Base-by-base conservation (phyloP, 2,888 invertebrate species). In the Tachystola acroxantha region DNA sequence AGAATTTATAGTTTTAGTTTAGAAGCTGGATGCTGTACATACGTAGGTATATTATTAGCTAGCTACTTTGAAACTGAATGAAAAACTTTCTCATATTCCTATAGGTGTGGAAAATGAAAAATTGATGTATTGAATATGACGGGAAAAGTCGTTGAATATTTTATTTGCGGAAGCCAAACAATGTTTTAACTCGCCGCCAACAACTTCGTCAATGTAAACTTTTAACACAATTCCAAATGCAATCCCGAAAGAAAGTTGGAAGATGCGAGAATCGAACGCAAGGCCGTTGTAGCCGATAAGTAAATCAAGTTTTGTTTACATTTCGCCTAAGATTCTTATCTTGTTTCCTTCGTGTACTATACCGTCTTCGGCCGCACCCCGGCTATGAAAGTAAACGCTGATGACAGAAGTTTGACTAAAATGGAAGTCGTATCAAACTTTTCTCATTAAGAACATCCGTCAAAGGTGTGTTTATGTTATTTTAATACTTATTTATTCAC, bases 391-490 rank as follows among this genome's bases (percentile, higher is more conserved):
- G 72, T 74, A 72, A 74, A 64, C 70, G 67, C 55, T 74, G 82
- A 81, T 78, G 80, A 81, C 75, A 80, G 77, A 82, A 82, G 71
- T 84, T 84, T 66, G 68, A 76, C 72, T 81, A 73, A 78, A 81
- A 80, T 77, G 75, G 72, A 76, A 82, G 80, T 78, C 72, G 76
- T 68, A 80, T 79, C 70, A 70, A 86, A 85, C 75, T 86, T 86
- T 85, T 85, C 82, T 84, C 85, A 85, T 86, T 84, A 86, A 85
- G 74, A 71, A 64, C 74, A 75, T 66, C 72, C 76, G 70, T 81
- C 77, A 80, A 81, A 82, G 81, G 81, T 82, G 72, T 80, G 74
- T 79, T 82, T 82, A 80, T 74, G 69, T 79, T 80, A 81, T 82
- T 82, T 82, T 75, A 75, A 78, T 73, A 72, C 47, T 51, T 51